These are phyloP conservation scores for Petrolisthes manimaculis DNA, from an alignment of 2,888 invertebrate genomes.

Conservation along the genomic window DNA sequence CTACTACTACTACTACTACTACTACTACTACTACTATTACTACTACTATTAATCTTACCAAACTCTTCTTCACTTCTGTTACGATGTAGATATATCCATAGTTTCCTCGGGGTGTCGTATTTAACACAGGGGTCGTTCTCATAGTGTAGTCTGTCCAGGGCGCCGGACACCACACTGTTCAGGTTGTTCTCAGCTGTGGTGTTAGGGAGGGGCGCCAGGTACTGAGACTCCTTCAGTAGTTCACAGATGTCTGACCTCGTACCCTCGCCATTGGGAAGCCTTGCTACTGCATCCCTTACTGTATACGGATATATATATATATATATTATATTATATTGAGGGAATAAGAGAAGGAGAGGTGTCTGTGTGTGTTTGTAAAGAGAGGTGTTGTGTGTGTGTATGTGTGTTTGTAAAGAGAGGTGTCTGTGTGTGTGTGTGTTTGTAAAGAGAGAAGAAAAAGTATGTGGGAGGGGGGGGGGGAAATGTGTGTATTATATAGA, in stretches of 20 bases:
- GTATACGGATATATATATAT: no score
- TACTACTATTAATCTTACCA: slow-evolving; percentile 71
- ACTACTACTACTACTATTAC: no score
- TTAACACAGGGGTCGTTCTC: slow-evolving; percentile 94
- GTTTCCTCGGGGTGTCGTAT: slow-evolving; percentile 89
- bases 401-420: no score
- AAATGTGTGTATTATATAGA: no score
- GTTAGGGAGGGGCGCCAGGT: slow-evolving; percentile 72
- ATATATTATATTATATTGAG: no score
- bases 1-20: no score
- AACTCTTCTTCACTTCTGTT: slow-evolving; percentile 77
- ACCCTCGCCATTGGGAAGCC: slow-evolving; percentile 94
- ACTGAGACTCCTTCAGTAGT: slow-evolving; percentile 83
- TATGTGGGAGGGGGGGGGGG: no score
- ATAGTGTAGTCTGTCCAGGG: slow-evolving; percentile 88
- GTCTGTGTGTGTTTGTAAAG: no score
- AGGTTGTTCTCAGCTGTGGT: slow-evolving; percentile 77
- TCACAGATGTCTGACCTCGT: slow-evolving; percentile 92
- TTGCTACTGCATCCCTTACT: slow-evolving; percentile 92
- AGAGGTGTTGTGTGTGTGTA: no score
- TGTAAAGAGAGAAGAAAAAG: no score
- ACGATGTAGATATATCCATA: slow-evolving; percentile 96
- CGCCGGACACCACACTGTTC: slow-evolving; percentile 88
- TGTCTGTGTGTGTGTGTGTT: no score
- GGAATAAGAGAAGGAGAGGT: no score